Evolutionary conservation across 2,797 vertebrate species (phyloP).

Genomic region (Percopsis omiscomaycus): DNA sequence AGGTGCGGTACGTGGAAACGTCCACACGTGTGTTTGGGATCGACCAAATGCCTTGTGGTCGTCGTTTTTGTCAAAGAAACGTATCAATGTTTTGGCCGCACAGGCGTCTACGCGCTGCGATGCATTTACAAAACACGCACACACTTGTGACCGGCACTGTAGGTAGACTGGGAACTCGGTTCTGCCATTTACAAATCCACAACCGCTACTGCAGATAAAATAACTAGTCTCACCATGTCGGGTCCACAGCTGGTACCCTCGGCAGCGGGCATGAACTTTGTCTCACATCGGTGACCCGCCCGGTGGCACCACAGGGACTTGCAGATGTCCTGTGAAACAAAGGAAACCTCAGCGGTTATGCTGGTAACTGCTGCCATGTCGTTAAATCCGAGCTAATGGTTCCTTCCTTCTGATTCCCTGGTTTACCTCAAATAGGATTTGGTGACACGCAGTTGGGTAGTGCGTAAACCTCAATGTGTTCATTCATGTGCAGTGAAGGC

Average conservation of each 20-base stretch:
- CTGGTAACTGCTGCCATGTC: not conserved
- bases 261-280: constrained; percentile 98
- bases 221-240: constrained; percentile 86
- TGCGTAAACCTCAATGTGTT: too few relatives aligned
- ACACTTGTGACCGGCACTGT: too few relatives aligned
- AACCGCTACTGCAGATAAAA: not conserved
- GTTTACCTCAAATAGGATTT: too few relatives aligned
- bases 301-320: constrained; percentile 98
- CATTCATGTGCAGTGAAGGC: too few relatives aligned
- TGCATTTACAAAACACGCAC: too few relatives aligned
- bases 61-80: not conserved
- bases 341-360: constrained; percentile 24
- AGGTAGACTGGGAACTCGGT: too few relatives aligned
- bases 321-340: constrained; percentile 90
- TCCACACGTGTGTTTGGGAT: not conserved
- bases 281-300: constrained; percentile 92
- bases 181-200: too few relatives aligned
- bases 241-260: constrained; percentile 92
- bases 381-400: not conserved
- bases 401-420: not conserved
- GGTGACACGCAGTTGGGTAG: too few relatives aligned
- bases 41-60: not conserved
- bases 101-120: not conserved
- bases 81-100: not conserved
- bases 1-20: constrained; percentile 14